Percentiles rank a stretch among this genome's conserved stretches.
phyloP scores from a whole-genome alignment of 2,888 invertebrate species.

The Drosophila neonasuta region DNA sequence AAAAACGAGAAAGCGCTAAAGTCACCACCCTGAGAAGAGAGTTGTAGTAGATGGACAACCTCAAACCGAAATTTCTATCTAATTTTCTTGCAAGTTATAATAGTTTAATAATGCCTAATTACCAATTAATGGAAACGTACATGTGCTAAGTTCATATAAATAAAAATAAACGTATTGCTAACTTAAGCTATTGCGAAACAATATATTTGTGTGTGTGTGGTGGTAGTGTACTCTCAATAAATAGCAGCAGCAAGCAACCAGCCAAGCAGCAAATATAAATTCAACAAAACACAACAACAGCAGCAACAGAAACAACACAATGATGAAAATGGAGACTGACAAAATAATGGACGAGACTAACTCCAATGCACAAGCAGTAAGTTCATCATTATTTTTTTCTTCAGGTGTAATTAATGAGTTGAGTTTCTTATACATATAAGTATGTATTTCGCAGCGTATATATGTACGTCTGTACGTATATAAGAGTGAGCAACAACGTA shows the following conservation, averaged over 20 bases:
- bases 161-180: slow-evolving; percentile 26
- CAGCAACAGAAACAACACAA: slow-evolving; percentile 66
- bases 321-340: slow-evolving; percentile 96
- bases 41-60: slow-evolving; percentile 54
- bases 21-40: slow-evolving; percentile 60
- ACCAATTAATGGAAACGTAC: slow-evolving; percentile 28
- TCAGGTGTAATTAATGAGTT: slow-evolving; percentile 34
- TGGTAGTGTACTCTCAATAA: slow-evolving; percentile 26
- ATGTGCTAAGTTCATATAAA: slow-evolving; percentile 26
- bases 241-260: slow-evolving; percentile 37
- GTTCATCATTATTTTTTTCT: slow-evolving; percentile 50
- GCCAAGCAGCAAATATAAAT: slow-evolving; percentile 50
- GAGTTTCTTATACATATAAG: slow-evolving; percentile 11
- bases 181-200: slow-evolving; percentile 49
- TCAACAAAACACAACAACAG: slow-evolving; percentile 58
- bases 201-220: slow-evolving; percentile 35
- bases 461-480: slow-evolving; percentile 5
- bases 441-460: too few species aligned
- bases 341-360: slow-evolving; percentile 92
- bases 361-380: slow-evolving; percentile 86
- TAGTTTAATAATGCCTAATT: slow-evolving; percentile 35
- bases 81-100: slow-evolving; percentile 50
- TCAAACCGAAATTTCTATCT: slow-evolving; percentile 42
- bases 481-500: slow-evolving; percentile 19
- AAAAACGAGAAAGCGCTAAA: slow-evolving; percentile 64